A percentile compares a stretch with the other conserved stretches of the same genome.
Conservation (phyloP, 2,113 vertebrate genomes). For the Athene cunicularia region DNA sequence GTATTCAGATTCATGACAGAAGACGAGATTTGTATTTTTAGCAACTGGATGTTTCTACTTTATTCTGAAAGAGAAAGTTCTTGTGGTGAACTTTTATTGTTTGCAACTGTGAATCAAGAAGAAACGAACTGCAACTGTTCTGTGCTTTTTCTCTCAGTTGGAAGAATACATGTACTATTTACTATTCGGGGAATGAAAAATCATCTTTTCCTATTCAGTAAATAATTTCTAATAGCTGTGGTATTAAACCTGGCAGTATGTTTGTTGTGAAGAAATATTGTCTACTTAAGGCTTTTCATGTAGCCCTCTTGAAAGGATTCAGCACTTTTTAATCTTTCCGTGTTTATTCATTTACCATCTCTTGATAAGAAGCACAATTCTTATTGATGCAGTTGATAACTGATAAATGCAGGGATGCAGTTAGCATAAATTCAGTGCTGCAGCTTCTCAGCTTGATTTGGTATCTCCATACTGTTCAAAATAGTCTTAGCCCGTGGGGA, state of each 20-base stretch:
- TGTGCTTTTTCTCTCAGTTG: not conserved
- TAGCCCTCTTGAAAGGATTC: not conserved
- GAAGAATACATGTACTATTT: not conserved
- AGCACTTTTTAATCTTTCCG: not conserved
- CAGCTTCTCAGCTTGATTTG: not conserved
- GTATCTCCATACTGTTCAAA: not conserved
- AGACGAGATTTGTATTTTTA: constrained; percentile 72
- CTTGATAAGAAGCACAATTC: not conserved
- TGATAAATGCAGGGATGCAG: not conserved
- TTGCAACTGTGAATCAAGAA: constrained; percentile 41
- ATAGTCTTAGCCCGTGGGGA: not conserved
- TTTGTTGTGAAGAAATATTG: not conserved
- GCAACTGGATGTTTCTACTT: not conserved
- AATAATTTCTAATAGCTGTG: not conserved
- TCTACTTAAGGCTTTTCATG: not conserved
- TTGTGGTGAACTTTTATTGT: not conserved
- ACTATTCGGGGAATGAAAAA: not conserved
- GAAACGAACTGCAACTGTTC: not conserved
- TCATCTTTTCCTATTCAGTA: not conserved
- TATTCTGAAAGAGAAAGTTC: not conserved
- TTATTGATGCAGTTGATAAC: not conserved
- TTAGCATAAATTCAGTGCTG: not conserved
- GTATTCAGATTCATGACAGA: constrained; percentile 68
- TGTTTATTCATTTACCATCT: not conserved
- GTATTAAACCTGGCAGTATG: not conserved